These are phyloP conservation scores for Anguilla japonica DNA, from an alignment of 2,113 vertebrate genomes.

Conservation along the genomic window DNA sequence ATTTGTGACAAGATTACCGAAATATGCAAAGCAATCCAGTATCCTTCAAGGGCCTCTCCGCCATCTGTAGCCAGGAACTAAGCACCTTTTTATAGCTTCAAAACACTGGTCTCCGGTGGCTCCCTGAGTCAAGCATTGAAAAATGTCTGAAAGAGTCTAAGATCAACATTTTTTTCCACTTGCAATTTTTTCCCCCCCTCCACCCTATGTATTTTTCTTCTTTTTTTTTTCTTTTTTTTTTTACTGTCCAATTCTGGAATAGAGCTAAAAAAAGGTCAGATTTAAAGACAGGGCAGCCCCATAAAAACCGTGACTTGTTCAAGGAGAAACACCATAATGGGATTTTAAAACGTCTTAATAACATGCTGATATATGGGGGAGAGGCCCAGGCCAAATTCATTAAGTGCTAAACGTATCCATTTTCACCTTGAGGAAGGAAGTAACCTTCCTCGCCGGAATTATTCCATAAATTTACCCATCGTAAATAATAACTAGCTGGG, in stretches of 20 bases:
- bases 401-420: constrained; percentile 80
- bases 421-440: constrained; percentile 78
- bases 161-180: constrained; percentile 48
- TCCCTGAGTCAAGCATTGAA: constrained; percentile 34
- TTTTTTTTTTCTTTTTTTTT: constrained; percentile 21
- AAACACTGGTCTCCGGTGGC: constrained; percentile 39
- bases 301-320: constrained; percentile 79
- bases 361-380: constrained; percentile 80
- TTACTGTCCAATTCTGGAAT: constrained; percentile 56
- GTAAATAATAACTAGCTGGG: constrained; percentile 76
- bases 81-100: constrained; percentile 43
- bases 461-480: constrained; percentile 79
- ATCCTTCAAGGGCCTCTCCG: constrained; percentile 45
- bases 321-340: constrained; percentile 83
- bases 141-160: constrained; percentile 41
- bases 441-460: constrained; percentile 74
- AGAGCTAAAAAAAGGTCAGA: constrained; percentile 69
- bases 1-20: constrained; percentile 54
- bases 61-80: constrained; percentile 54
- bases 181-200: constrained; percentile 12
- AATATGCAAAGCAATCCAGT: constrained; percentile 52
- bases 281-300: constrained; percentile 78
- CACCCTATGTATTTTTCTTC: constrained; percentile 45
- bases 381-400: constrained; percentile 70
- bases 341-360: constrained; percentile 84